Percentiles rank a stretch among this genome's conserved stretches.
Evolutionary conservation across 2,888 invertebrate species (phyloP).

Genomic region (Drosophila macrothrix): DNA sequence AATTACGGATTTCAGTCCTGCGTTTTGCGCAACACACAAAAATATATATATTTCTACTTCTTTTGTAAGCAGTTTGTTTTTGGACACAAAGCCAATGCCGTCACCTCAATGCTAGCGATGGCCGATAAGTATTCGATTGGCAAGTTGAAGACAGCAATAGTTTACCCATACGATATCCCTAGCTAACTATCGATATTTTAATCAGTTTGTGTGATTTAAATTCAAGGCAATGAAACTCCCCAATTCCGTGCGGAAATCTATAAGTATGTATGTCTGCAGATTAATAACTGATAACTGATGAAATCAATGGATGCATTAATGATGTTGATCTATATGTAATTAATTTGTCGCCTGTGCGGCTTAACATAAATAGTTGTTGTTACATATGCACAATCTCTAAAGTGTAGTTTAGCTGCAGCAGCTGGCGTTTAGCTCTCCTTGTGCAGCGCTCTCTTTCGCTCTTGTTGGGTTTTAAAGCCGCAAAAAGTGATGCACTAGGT

Average conservation of each 20-base stretch:
- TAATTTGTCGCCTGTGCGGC: too few relatives aligned
- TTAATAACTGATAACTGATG: not conserved
- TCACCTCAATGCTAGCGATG: constrained; percentile 29
- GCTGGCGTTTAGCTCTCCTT: too few relatives aligned
- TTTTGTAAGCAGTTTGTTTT: constrained; percentile 35
- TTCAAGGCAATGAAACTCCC: not conserved
- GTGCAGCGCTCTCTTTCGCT: too few relatives aligned
- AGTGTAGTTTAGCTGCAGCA: too few relatives aligned
- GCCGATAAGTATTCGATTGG: not conserved
- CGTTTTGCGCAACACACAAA: constrained; percentile 17
- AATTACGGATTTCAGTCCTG: constrained; percentile 13
- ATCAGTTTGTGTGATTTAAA: not conserved
- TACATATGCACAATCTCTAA: too few relatives aligned
- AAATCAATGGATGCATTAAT: not conserved
- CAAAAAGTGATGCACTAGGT: too few relatives aligned
- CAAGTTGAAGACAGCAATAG: not conserved
- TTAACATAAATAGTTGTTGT: too few relatives aligned
- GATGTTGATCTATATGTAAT: too few relatives aligned
- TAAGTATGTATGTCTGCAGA: not conserved
- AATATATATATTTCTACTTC: not conserved
- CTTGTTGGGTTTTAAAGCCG: too few relatives aligned
- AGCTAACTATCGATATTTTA: not conserved
- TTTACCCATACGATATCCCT: not conserved
- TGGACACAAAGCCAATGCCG: constrained; percentile 44
- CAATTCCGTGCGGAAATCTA: not conserved